Conservation (phyloP, 2,888 invertebrate genomes). For the Hartigia nigra region DNA sequence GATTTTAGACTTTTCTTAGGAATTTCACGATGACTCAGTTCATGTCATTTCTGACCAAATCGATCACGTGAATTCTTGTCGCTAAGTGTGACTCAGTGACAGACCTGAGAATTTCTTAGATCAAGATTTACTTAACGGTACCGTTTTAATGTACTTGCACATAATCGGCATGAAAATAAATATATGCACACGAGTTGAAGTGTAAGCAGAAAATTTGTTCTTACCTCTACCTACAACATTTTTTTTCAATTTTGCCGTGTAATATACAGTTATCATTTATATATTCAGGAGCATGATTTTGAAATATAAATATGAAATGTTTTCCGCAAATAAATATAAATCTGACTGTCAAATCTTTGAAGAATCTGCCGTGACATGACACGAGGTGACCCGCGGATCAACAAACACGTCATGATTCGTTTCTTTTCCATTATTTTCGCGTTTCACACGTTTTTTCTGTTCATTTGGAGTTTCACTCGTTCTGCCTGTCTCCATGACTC, state of each 20-base stretch:
- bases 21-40: background rate
- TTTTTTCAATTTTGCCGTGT: background rate
- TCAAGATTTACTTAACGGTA: background rate
- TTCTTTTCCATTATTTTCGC: background rate
- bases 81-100: background rate
- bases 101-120: background rate
- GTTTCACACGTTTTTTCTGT: background rate
- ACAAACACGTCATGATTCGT: background rate
- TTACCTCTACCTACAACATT: background rate
- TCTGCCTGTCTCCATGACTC: conserved; percentile 7
- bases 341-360: background rate
- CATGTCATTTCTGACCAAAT: background rate
- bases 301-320: background rate
- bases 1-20: background rate
- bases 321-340: background rate
- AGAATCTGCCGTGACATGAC: background rate
- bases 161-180: background rate
- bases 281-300: background rate
- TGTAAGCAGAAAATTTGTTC: background rate
- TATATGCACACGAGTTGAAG: background rate
- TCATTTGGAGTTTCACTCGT: background rate
- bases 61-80: background rate
- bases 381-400: background rate
- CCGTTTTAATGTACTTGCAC: background rate
- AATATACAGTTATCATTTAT: background rate